A percentile compares a stretch with the other conserved stretches of the same genome.
These are phyloP conservation scores for Athetis lepigone DNA, from an alignment of 2,888 invertebrate genomes.

Conservation along the genomic window DNA sequence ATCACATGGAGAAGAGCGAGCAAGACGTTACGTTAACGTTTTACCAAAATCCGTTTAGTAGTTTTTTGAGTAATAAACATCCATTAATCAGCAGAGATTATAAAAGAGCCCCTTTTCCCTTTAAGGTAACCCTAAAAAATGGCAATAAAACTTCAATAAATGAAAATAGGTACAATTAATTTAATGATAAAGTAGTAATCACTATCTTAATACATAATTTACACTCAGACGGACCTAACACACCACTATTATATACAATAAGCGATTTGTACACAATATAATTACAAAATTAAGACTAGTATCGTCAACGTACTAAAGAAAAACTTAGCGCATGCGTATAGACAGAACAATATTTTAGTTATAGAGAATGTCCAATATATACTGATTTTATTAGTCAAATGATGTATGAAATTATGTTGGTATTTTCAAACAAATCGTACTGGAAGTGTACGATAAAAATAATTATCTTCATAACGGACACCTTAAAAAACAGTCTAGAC, in stretches of 20 bases:
- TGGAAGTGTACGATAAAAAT: too few species aligned
- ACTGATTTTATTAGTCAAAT: not conserved
- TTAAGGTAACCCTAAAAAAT: too few species aligned
- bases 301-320: constrained; percentile 58
- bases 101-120: too few species aligned
- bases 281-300: constrained; percentile 67
- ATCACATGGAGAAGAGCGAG: too few species aligned
- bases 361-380: constrained; percentile 23
- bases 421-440: not conserved
- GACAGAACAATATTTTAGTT: constrained; percentile 7
- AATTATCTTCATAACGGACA: too few species aligned
- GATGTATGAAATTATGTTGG: not conserved
- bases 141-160: constrained; percentile 71
- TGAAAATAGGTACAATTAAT: constrained; percentile 88
- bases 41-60: too few species aligned
- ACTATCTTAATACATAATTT: constrained; percentile 76
- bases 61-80: too few species aligned
- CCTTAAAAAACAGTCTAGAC: not conserved
- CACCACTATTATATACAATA: constrained; percentile 67
- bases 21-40: too few species aligned
- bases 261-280: constrained; percentile 73
- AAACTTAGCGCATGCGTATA: constrained; percentile 32
- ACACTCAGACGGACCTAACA: constrained; percentile 78
- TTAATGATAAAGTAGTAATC: constrained; percentile 82
- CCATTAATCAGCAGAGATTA: too few species aligned